phyloP scores from a whole-genome alignment of 2,797 vertebrate species.

The Anguilla obscura region DNA sequence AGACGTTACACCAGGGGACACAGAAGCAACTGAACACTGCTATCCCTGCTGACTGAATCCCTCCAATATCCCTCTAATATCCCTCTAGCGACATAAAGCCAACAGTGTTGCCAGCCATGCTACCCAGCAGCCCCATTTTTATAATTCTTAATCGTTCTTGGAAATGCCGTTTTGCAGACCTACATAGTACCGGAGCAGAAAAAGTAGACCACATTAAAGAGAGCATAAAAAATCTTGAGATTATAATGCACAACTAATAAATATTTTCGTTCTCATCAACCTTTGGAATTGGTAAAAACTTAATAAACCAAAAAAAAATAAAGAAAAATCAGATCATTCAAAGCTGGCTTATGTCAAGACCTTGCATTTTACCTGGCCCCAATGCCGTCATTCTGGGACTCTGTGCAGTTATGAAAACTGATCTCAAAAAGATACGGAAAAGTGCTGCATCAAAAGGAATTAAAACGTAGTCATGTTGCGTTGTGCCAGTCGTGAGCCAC shows the following conservation, averaged over 20 bases:
- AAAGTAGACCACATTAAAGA: neutral
- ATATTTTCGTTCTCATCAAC: neutral
- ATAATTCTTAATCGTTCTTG: neutral
- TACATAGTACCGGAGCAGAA: neutral
- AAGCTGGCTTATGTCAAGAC: neutral
- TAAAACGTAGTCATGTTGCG: neutral
- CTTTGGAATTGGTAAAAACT: neutral
- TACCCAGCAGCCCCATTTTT: neutral
- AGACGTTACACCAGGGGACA: too few relatives aligned
- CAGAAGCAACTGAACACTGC: too few relatives aligned
- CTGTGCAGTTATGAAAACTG: neutral
- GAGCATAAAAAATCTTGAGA: neutral
- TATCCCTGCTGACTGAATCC: too few relatives aligned
- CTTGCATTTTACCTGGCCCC: constrained; percentile 11
- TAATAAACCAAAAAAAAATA: neutral
- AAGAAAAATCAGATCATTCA: neutral
- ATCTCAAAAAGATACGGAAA: neutral
- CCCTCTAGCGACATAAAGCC: too few relatives aligned
- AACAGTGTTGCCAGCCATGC: too few relatives aligned
- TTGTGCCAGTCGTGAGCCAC: neutral
- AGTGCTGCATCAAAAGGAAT: neutral
- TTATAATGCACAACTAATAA: neutral
- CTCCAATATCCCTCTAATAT: too few relatives aligned
- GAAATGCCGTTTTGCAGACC: neutral
- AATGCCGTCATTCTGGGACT: neutral